Percentiles rank a stretch among this genome's conserved stretches.
phyloP scores from a whole-genome alignment of 2,797 vertebrate species.

The Eupleurogrammus muticus region DNA sequence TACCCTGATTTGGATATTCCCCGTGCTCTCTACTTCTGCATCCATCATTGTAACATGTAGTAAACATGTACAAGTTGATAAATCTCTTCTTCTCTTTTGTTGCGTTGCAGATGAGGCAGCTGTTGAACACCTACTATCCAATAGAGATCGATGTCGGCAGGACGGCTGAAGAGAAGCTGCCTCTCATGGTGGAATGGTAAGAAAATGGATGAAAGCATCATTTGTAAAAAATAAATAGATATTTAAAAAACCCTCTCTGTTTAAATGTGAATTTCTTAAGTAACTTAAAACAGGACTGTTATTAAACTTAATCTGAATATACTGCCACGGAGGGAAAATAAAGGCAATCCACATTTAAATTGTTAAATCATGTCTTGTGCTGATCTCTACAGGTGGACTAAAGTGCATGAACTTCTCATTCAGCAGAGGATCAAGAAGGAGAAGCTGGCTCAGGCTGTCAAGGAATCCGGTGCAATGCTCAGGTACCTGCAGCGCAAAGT shows the following conservation, averaged over 20 bases:
- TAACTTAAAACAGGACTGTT: no score
- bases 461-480: conserved; percentile 87
- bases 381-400: conserved; percentile 88
- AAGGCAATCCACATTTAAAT: neutral
- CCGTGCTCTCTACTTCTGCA: neutral
- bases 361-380: neutral
- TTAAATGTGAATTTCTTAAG: neutral
- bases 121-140: conserved; percentile 90
- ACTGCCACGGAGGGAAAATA: neutral
- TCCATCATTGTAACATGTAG: neutral
- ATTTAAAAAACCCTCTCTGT: no score
- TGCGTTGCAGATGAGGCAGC: conserved; percentile 81
- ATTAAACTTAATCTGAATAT: neutral
- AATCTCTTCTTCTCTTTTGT: neutral
- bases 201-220: conserved; percentile 25
- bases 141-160: conserved; percentile 89
- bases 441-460: conserved; percentile 85
- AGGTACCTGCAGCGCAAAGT: conserved; percentile 76
- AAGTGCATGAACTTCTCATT: conserved; percentile 87
- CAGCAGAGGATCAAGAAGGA: conserved; percentile 89
- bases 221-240: no score
- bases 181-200: conserved; percentile 94
- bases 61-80: neutral
- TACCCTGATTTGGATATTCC: neutral
- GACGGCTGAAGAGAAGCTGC: conserved; percentile 87